phyloP scores from a whole-genome alignment of 2,797 vertebrate species.

The Margarornis squamiger region DNA sequence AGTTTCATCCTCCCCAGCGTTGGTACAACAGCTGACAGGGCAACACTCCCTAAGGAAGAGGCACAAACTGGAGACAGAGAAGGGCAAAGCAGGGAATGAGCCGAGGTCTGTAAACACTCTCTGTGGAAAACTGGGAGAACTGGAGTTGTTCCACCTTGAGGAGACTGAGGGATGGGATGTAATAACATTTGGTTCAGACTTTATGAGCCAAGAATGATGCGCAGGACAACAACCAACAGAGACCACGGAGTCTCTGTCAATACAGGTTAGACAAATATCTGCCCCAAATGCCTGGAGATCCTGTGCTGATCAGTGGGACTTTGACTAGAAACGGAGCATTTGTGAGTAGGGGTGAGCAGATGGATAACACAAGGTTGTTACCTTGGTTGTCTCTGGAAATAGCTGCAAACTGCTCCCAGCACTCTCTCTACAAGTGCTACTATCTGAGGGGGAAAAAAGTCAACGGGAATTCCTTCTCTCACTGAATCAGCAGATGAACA shows the following conservation, averaged over 20 bases:
- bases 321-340: not conserved
- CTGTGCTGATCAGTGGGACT: accelerated
- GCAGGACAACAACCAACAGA: accelerated
- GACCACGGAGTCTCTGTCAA: accelerated
- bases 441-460: not conserved
- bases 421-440: not conserved
- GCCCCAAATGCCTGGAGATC: not conserved
- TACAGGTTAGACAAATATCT: not conserved
- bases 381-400: not conserved
- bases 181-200: accelerated
- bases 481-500: not conserved
- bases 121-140: not conserved
- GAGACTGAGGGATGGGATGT: not conserved
- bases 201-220: accelerated
- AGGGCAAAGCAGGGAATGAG: not conserved
- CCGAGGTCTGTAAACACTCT: not conserved
- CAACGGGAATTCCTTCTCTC: not conserved
- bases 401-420: not conserved
- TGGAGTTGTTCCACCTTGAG: not conserved
- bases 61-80: not conserved
- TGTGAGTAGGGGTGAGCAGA: not conserved
- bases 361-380: accelerated
- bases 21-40: accelerated
- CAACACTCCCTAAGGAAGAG: accelerated
- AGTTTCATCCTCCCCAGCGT: accelerated